Evolutionary conservation across 92 coral and sea anemone species (phyloP), one percentile per base, ranked within the genome.

Genomic region (Zoanthus solanderi): DNA sequence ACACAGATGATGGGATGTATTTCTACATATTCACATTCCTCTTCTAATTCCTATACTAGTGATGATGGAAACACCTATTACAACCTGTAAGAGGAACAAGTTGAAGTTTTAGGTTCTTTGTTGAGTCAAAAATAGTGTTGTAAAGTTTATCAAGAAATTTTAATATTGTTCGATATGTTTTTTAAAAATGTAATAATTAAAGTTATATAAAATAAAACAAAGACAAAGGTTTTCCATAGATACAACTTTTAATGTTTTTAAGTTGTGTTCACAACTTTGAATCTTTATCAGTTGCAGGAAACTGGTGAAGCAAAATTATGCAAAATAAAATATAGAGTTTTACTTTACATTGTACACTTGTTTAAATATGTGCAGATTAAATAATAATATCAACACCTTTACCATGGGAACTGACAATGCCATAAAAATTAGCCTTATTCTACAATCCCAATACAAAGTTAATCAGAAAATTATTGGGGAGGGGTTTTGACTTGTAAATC

Each of bases 401-500:
- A 12, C 69, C 16, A 63, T 6, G 69, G 69, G 69, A 63, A 63
- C 69, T 63, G 69, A 63, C 69, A 18, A 63, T 63, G n/a, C n/a
- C 29, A 18, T 18, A 15, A 63, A 18, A 63, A 16, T 63, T 18
- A 63, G 12, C 58, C 58, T 13, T 53, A 9, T 9, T 1, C 58
- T 53, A 53, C 42, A 53, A 53, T 9, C 10, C 58, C 58, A 53
- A 53, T 13, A 53, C 58, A 53, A 53, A 53, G 58, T 9, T n/a
- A 63, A 63, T 63, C 69, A 63, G 23, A 63, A 63, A 63, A 63
- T 63, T 63, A 76, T 87, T 13, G 42, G 15, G 88, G 84, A 74
- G 91, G 93, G 32, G 91, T 84, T 23, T 79, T 52, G 61, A 84
- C 67, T 18, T 0, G 69, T 16, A 61, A n/a, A 61, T 61, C 69